Evolutionary conservation across 2,113 vertebrate genomes (phyloP), one percentile per base, ranked within the genome.

Genomic region (Marmota monax): DNA sequence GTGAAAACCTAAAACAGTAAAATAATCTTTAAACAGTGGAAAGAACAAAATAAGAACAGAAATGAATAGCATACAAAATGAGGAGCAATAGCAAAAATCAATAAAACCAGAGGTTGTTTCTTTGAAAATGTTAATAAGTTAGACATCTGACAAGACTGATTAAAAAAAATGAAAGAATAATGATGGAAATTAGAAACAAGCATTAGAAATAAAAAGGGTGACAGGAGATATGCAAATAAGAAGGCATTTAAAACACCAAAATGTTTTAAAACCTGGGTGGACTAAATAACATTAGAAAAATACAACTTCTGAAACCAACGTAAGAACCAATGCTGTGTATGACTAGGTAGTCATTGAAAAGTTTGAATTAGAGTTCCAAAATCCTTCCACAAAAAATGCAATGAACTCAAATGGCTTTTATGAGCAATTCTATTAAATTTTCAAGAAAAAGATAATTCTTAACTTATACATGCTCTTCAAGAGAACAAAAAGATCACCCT

Each of bases 41-140:
- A 77, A 25, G 17, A 58, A 63, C 29, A 70, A 82, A 77, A 80
- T 58, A 76, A 61, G 11, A 25, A 65, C 23, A 84, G 58, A 51
- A 74, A 93, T 32, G n/a, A 94, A 73, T 78, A 72, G 53, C 29
- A 48, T 29, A 84, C 29, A 76, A 88, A 93, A 76, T 69, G 73
- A 94, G 56, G 13, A 88, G 80, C 39, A 20, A 34, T 8, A 74
- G 37, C 8, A 73, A 78, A 84, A 78, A 63, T 17, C 6, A 84
- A n/a, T 7, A 67, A 89, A 92, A 13, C 8, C 29, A 87, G 90
- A 84, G 42, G 23, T 48, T 92, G 7, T 1, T 74, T 78, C n/a
- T 95, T 97, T 74, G 74, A 91, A 92, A 93, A 42, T 91, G 23
- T 14, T 93, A 82, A 78, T 73, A 85, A 77, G 61, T 76, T 93